phyloP scores from a whole-genome alignment of 2,888 invertebrate genomes.

The Keiferia lycopersicella region DNA sequence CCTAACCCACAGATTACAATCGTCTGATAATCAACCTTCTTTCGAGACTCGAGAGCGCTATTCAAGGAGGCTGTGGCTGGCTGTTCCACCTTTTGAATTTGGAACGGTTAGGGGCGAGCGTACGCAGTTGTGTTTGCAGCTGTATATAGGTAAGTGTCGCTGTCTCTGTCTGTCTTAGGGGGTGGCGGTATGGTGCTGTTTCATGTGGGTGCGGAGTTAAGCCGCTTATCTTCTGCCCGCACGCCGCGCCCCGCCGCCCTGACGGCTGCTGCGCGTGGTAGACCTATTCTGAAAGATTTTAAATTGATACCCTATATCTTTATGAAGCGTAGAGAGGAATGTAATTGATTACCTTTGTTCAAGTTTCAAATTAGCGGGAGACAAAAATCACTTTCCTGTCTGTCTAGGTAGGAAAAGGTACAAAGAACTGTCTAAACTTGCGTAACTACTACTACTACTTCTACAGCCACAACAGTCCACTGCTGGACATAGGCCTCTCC shows the following conservation, averaged over 20 bases:
- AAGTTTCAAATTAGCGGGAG: no score
- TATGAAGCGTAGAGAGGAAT: no score
- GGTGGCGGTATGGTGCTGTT: slow-evolving; percentile 45
- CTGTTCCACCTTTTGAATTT: slow-evolving; percentile 39
- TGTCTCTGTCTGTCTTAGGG: slow-evolving; percentile 47
- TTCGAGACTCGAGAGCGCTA: not conserved
- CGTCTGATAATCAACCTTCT: slow-evolving; percentile 40
- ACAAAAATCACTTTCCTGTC: no score
- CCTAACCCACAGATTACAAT: slow-evolving; percentile 42
- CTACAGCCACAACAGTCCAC: no score
- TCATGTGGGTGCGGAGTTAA: slow-evolving; percentile 70
- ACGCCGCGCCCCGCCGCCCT: slow-evolving; percentile 64
- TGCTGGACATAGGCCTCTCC: no score
- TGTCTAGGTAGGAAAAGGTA: no score
- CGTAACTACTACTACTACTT: no score
- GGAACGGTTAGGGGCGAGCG: slow-evolving; percentile 48
- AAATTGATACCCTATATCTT: no score
- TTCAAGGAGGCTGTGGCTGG: not conserved
- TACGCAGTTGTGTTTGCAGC: slow-evolving; percentile 71
- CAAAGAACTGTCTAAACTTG: no score
- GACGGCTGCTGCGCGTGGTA: slow-evolving; percentile 69
- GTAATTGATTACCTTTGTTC: no score
- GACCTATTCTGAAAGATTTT: slow-evolving; percentile 61
- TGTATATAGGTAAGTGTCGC: slow-evolving; percentile 66
- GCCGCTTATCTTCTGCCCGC: slow-evolving; percentile 80